These are phyloP conservation scores for Dendrocincla tyrannina DNA, from an alignment of 2,797 vertebrate species.

Conservation along the genomic window DNA sequence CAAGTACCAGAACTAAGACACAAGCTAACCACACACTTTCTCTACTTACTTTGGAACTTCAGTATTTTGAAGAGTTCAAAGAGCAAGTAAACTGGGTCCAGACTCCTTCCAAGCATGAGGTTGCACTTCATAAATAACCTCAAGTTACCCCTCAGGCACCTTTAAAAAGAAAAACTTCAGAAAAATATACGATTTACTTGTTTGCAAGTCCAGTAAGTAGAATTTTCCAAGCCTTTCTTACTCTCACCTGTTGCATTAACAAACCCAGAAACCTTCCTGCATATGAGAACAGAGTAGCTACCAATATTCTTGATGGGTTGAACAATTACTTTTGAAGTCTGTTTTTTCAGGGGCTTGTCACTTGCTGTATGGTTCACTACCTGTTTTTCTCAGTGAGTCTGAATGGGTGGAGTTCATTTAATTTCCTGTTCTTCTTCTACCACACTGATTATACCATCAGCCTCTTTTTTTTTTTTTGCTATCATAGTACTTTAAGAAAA, in stretches of 20 bases:
- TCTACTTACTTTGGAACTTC: neutral
- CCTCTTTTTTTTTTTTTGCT: neutral
- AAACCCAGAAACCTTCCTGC: neutral
- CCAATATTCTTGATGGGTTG: neutral
- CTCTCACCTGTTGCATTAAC: neutral
- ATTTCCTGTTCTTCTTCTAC: constrained; percentile 24
- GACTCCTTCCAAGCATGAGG: neutral
- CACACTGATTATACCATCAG: neutral
- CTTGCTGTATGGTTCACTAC: neutral
- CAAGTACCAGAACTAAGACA: neutral
- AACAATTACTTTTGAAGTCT: neutral
- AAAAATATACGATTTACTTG: neutral
- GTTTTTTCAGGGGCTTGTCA: neutral
- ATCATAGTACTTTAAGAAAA: neutral
- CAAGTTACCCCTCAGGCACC: neutral
- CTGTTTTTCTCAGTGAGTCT: neutral
- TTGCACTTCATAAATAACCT: neutral
- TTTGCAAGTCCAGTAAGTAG: neutral
- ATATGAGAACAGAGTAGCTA: neutral
- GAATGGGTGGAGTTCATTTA: neutral
- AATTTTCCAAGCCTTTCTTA: neutral
- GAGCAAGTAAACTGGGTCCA: neutral
- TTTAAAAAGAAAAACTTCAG: neutral
- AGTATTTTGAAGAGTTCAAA: neutral
- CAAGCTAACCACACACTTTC: neutral